Conservation (phyloP, 2,888 invertebrate species). For the Thymelicus acteon region DNA sequence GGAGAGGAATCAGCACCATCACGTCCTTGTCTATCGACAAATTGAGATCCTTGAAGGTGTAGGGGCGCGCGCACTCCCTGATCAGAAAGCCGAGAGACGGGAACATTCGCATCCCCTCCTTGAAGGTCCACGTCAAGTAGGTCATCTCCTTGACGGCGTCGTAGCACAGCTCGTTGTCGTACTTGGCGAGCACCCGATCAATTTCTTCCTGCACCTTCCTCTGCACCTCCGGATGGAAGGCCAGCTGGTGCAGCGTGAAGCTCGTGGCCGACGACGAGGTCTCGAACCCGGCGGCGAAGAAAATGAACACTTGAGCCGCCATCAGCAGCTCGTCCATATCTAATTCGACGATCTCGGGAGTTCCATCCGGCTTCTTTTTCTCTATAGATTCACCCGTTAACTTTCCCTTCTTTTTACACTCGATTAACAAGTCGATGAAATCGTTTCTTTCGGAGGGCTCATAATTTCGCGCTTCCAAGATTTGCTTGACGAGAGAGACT, state of each 20-base stretch:
- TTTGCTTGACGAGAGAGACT: constrained; percentile 52
- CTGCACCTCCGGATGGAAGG: constrained; percentile 58
- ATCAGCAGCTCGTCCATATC: constrained; percentile 59
- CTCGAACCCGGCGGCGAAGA: constrained; percentile 67
- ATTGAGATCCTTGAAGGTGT: constrained; percentile 55
- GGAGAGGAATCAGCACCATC: constrained; percentile 50
- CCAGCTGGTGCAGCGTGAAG: constrained; percentile 64
- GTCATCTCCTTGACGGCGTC: constrained; percentile 64
- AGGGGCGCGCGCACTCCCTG: constrained; percentile 53
- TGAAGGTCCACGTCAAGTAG: constrained; percentile 60
- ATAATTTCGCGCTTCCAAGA: constrained; percentile 56
- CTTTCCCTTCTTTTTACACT: constrained; percentile 56
- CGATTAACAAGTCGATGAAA: constrained; percentile 62
- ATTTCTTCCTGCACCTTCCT: constrained; percentile 58
- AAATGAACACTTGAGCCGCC: constrained; percentile 63
- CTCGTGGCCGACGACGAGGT: constrained; percentile 66
- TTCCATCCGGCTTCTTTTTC: constrained; percentile 53
- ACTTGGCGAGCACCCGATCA: constrained; percentile 53
- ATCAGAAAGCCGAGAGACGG: constrained; percentile 61
- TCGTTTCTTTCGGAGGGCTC: constrained; percentile 60
- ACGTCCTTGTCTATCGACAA: constrained; percentile 58
- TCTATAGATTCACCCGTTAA: constrained; percentile 61
- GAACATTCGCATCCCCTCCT: constrained; percentile 61
- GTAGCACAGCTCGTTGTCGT: constrained; percentile 57
- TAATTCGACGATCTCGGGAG: constrained; percentile 49